phyloP scores from a whole-genome alignment of 2,888 invertebrate species.

The Lochmaea crataegi region DNA sequence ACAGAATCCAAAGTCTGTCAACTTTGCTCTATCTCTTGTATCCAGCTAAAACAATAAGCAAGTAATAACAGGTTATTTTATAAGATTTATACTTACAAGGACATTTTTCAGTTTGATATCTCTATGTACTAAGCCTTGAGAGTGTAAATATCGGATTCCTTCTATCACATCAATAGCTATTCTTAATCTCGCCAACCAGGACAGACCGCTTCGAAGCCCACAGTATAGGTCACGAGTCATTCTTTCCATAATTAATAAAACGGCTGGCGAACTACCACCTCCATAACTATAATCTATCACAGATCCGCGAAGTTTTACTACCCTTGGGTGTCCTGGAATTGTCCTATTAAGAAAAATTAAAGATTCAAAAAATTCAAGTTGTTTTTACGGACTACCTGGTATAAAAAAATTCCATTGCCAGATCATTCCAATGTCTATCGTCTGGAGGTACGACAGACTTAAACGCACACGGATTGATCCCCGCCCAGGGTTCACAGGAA shows the following conservation, averaged over 20 bases:
- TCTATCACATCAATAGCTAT: slow-evolving; percentile 87
- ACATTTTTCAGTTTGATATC: slow-evolving; percentile 94
- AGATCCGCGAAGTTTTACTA: slow-evolving; percentile 81
- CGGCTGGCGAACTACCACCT: slow-evolving; percentile 76
- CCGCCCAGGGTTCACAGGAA: slow-evolving; percentile 81
- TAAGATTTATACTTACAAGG: slow-evolving; percentile 67
- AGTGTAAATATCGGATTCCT: slow-evolving; percentile 89
- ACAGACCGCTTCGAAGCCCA: slow-evolving; percentile 77
- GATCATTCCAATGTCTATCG: slow-evolving; percentile 88
- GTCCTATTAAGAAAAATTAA: slow-evolving; percentile 67
- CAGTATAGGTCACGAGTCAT: slow-evolving; percentile 82
- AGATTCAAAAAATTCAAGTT: neutral
- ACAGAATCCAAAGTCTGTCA: slow-evolving; percentile 91
- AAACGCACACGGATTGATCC: slow-evolving; percentile 80
- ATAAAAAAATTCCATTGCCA: slow-evolving; percentile 92
- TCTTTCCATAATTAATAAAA: slow-evolving; percentile 83
- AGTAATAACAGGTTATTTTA: neutral
- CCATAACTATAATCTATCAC: slow-evolving; percentile 83
- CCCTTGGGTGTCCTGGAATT: slow-evolving; percentile 83
- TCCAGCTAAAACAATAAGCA: slow-evolving; percentile 69
- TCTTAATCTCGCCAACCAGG: slow-evolving; percentile 73
- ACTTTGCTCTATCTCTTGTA: slow-evolving; percentile 76
- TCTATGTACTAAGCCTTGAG: slow-evolving; percentile 87
- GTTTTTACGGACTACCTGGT: slow-evolving; percentile 71
- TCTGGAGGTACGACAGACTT: slow-evolving; percentile 91